phyloP scores from a whole-genome alignment of 2,888 invertebrate genomes.

The Cybosia mesomella region DNA sequence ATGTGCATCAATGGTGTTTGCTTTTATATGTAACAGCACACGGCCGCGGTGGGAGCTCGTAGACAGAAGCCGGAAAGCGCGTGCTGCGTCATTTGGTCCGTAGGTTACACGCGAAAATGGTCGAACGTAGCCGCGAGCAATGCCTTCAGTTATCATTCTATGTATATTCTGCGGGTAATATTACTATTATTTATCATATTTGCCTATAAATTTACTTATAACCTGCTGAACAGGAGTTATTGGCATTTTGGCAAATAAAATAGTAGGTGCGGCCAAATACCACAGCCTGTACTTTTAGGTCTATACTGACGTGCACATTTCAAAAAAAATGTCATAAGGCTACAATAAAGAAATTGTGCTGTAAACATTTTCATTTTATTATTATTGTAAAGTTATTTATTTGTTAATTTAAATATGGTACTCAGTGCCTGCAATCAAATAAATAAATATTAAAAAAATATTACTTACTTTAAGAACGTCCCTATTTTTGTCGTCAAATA shows the following conservation, averaged over 20 bases:
- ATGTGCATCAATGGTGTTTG: constrained; percentile 3
- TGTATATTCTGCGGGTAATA: constrained; percentile 55
- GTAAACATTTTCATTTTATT: too few relatives aligned
- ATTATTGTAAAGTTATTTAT: not conserved
- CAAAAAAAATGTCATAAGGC: too few relatives aligned
- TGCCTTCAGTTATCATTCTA: constrained; percentile 62
- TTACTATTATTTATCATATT: not conserved
- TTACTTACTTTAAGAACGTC: constrained; percentile 52
- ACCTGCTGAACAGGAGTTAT: too few relatives aligned
- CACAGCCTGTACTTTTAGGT: too few relatives aligned
- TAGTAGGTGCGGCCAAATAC: too few relatives aligned
- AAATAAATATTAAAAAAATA: too few relatives aligned
- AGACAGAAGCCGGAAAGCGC: constrained; percentile 35
- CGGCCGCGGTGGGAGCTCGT: constrained; percentile 39
- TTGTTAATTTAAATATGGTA: too few relatives aligned
- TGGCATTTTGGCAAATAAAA: too few relatives aligned
- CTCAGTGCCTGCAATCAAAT: too few relatives aligned
- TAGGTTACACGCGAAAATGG: constrained; percentile 65
- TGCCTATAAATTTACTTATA: too few relatives aligned
- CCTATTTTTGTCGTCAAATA: constrained; percentile 48
- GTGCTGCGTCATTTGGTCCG: constrained; percentile 26
- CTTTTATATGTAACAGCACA: constrained; percentile 31
- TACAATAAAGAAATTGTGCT: too few relatives aligned
- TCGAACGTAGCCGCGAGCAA: constrained; percentile 64
- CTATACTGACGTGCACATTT: too few relatives aligned